Evolutionary conservation across 2,888 invertebrate genomes (phyloP), one percentile per base, ranked within the genome.

Genomic region (Cerceris rybyensis): DNA sequence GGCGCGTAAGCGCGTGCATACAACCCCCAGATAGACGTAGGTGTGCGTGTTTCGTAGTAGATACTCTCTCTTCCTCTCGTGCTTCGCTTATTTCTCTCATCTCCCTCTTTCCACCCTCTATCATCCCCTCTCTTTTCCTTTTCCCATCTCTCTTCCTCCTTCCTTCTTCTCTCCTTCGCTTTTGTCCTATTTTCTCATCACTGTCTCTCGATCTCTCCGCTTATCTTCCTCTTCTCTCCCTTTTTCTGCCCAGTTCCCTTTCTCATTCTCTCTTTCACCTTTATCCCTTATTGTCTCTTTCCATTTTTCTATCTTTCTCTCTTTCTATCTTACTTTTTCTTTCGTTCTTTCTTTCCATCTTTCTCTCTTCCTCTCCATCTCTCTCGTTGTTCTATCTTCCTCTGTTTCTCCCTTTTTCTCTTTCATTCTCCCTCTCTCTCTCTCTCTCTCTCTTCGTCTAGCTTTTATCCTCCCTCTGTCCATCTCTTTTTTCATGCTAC

Each of bases 1-100:
- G 64, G 63, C 65, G 72, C 61, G 69, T 61, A 70, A 55, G 50
- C 64, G 60, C 69, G 63, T 70, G 68, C 52, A 46, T 49, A 74
- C 50, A 13, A 6, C 13, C 14, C 16, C 17, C 11, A 5, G 17
- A 28, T 14, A 49, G 42, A 17, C 58, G 49, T 42, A 13, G 46
- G 46, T 28, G 52, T 13, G 9, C n/a, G 55, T 75, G 70, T 71
- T 76, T 75, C 65, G 59, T 11, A 58, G 58, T 28, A 67, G 76
- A 71, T 59, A 67, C 13, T 58, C 50, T 46, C 55, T 52, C 72
- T 43, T 60, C 14, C 28, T 28, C 8, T n/a, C 9, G 2, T 42
- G 4, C 42, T 16, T 9, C 42, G 28, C 28, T 28, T 28, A 28
- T 28, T 28, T 28, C 28, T 28, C 28, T 28, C 4, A 28, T 28